phyloP scores from a whole-genome alignment of 2,888 invertebrate genomes.

The Caenorhabditis sp. region DNA sequence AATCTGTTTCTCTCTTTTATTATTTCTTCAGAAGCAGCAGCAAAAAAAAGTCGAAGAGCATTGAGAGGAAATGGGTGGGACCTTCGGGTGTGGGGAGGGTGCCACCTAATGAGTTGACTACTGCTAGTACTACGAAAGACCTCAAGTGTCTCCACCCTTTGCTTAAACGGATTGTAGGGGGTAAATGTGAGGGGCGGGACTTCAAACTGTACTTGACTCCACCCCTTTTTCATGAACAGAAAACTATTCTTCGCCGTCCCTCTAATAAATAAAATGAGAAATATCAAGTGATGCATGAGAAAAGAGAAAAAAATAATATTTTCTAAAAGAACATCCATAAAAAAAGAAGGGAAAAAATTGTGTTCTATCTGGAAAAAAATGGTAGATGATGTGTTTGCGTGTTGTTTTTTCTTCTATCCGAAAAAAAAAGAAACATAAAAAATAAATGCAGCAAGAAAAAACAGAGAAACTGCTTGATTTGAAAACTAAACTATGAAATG shows the following conservation, averaged over 20 bases:
- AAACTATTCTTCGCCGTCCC: too few relatives aligned
- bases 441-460: background rate
- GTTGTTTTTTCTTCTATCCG: background rate
- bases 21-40: background rate
- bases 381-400: background rate
- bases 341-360: background rate
- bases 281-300: too few relatives aligned
- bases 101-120: conserved; percentile 10
- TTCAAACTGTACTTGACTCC: background rate
- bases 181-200: background rate
- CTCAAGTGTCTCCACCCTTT: background rate
- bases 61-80: background rate
- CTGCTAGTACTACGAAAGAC: conserved; percentile 1
- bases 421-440: background rate
- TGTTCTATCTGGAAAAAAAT: background rate
- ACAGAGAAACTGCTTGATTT: background rate
- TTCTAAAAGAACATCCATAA: too few relatives aligned
- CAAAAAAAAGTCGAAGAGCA: background rate
- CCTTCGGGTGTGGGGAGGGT: background rate
- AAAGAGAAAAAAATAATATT: too few relatives aligned
- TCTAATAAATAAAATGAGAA: too few relatives aligned
- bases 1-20: background rate
- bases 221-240: too few relatives aligned
- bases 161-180: background rate
- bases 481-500: background rate